phyloP scores from a whole-genome alignment of 2,797 vertebrate genomes.

The Erpetoichthys calabaricus region DNA sequence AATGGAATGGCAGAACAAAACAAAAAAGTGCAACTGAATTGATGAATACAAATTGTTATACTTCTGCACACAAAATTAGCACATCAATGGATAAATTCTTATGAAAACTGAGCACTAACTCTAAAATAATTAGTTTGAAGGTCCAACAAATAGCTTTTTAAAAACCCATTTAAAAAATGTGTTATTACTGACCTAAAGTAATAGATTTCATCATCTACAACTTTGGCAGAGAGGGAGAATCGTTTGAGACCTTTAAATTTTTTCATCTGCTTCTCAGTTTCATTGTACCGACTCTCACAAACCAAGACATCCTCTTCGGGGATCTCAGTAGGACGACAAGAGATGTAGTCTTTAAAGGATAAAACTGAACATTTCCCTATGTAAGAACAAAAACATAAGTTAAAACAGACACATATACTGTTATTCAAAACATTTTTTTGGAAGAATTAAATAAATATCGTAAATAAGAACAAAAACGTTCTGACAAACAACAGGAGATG shows the following conservation, averaged over 20 bases:
- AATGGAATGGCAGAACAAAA: too few species aligned
- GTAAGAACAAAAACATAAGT: constrained; percentile 24
- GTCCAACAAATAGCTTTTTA: too few species aligned
- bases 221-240: constrained; percentile 92
- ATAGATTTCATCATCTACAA: constrained; percentile 91
- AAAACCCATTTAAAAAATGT: too few species aligned
- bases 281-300: constrained; percentile 93
- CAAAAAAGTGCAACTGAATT: too few species aligned
- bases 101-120: too few species aligned
- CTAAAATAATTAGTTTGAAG: too few species aligned
- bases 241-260: constrained; percentile 94
- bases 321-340: constrained; percentile 77
- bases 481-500: too few species aligned
- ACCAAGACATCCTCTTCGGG: constrained; percentile 79
- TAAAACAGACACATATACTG: not conserved
- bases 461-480: too few species aligned
- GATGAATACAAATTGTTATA: too few species aligned
- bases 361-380: constrained; percentile 85
- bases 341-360: constrained; percentile 92
- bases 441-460: not conserved
- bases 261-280: constrained; percentile 92
- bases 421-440: not conserved
- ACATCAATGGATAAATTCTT: too few species aligned
- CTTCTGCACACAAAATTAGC: too few species aligned
- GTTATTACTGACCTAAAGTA: constrained; percentile 77